Evolutionary conservation across 2,797 vertebrate genomes (phyloP).

Genomic region (Crocidura indochinensis): DNA sequence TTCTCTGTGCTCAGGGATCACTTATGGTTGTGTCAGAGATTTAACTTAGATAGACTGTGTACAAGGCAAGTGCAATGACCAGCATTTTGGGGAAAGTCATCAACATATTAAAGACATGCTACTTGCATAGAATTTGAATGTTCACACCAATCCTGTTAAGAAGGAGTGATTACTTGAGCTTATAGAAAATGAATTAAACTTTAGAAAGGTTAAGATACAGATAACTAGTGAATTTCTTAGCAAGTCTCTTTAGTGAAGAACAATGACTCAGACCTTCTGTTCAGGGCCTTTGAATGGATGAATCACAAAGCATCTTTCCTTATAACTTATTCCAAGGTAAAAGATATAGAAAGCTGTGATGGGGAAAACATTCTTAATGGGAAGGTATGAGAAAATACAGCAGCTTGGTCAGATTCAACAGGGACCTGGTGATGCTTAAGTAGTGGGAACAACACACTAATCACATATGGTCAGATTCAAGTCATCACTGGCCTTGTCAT

Average conservation of each 20-base stretch:
- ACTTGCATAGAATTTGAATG: background rate
- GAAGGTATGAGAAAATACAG: background rate
- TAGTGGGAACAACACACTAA: background rate
- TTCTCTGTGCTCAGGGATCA: no score
- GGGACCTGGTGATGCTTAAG: background rate
- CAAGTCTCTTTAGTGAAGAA: background rate
- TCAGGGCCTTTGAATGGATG: no score
- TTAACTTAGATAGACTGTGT: no score
- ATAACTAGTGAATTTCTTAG: background rate
- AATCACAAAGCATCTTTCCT: background rate
- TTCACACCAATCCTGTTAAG: background rate
- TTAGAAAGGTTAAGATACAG: background rate
- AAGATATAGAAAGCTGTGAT: background rate
- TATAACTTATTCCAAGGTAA: background rate
- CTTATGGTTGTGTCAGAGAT: no score
- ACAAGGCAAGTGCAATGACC: background rate
- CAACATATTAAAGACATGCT: background rate
- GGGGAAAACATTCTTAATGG: background rate
- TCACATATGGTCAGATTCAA: fast-evolving
- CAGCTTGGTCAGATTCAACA: background rate
- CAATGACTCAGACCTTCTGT: background rate
- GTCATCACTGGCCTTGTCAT: background rate
- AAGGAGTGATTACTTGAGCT: background rate
- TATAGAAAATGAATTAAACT: background rate
- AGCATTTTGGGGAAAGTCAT: background rate